Evolutionary conservation across 2,113 vertebrate genomes (phyloP).

Genomic region (Pterocles burchelli): DNA sequence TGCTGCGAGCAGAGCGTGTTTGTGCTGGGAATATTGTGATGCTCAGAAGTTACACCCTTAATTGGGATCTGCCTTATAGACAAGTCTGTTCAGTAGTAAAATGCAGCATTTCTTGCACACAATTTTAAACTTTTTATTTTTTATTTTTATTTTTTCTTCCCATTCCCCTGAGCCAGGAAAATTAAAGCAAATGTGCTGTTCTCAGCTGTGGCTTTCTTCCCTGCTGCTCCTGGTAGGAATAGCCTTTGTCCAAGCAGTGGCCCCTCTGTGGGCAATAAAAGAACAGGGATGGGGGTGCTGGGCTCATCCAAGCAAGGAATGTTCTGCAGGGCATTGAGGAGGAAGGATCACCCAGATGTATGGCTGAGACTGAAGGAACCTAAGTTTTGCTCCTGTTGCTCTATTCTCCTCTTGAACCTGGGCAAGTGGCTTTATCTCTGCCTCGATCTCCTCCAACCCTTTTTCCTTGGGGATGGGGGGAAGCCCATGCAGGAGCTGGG

Average conservation of each 20-base stretch:
- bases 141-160: neutral
- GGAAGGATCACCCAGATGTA: neutral
- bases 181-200: neutral
- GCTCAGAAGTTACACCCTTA: neutral
- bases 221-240: neutral
- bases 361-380: neutral
- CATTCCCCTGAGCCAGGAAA: neutral
- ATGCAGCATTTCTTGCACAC: neutral
- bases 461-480: neutral
- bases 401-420: neutral
- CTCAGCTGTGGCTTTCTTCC: neutral
- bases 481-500: neutral
- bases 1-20: neutral
- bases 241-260: neutral
- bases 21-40: neutral
- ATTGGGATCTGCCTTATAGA: neutral
- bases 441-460: neutral
- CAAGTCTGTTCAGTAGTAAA: neutral
- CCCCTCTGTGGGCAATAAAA: neutral
- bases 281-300: rapidly evolving
- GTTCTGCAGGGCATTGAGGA: neutral
- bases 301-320: neutral
- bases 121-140: neutral
- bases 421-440: neutral
- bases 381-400: neutral